phyloP scores from a whole-genome alignment of 2,797 vertebrate species.

The Pygocentrus nattereri region DNA sequence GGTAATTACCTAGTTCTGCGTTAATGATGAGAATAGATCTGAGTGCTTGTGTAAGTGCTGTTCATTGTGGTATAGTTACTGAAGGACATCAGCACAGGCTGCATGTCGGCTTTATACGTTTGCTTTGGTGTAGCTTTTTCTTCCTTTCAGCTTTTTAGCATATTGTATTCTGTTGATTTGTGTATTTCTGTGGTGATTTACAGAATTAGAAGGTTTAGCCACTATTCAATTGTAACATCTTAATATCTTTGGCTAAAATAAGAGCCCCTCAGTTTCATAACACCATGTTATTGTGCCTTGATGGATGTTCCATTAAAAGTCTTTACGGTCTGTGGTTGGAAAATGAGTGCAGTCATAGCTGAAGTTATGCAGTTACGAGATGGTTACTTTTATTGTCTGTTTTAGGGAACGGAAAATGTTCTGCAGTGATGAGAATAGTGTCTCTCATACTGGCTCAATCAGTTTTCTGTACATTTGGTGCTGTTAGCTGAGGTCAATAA shows the following conservation, averaged over 20 bases:
- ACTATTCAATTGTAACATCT: too few species aligned
- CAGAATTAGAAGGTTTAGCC: too few species aligned
- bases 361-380: not conserved
- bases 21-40: not conserved
- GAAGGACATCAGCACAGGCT: not conserved
- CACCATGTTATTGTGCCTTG: not conserved
- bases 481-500: not conserved
- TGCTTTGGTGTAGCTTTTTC: not conserved
- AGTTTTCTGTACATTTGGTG: not conserved
- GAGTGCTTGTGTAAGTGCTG: not conserved
- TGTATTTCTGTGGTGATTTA: not conserved
- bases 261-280: not conserved
- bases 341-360: not conserved
- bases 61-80: not conserved
- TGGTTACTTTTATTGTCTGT: not conserved
- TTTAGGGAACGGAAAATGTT: not conserved
- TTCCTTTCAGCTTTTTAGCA: not conserved
- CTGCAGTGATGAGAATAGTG: not conserved
- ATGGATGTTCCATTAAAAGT: not conserved
- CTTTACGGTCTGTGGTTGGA: not conserved
- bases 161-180: not conserved
- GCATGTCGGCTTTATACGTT: not conserved
- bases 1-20: constrained; percentile 16
- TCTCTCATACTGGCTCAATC: not conserved
- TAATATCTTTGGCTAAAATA: too few species aligned